Evolutionary conservation across 2,888 invertebrate species (phyloP), one percentile per base, ranked within the genome.

Genomic region (Pyrrhosoma nymphula): DNA sequence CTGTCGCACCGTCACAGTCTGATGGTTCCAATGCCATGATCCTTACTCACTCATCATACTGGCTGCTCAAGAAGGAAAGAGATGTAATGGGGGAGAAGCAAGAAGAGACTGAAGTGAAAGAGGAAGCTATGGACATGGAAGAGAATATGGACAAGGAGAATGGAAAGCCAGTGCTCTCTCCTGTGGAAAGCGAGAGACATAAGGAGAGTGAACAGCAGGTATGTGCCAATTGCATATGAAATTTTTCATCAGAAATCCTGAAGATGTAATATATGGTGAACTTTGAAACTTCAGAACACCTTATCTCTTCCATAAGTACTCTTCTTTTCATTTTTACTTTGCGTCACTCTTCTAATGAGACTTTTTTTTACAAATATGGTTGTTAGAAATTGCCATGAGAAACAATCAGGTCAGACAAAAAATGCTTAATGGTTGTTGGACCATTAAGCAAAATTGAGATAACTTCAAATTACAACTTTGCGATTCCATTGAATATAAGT

Each of bases 41-140:
- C 96, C 96, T 98, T 96, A 98, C 98, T 96, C 98, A 98, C 97
- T 98, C 98, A 95, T 98, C 98, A 95, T 97, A 98, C 96, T 97
- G 98, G 97, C 97, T 97, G 96, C 96, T 96, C 96, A 96, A 93
- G 96, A 96, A 95, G 95, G 95, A 95, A 95, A 47, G 55, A 56
- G 90, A 88, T 23, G 95, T 47, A 55, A 56, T 89, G 23, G 90
- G 75, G 69, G 82, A 95, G 82, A 91, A 90, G 63, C 30, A 89
- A n/a, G 56, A 95, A 30, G 39, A 14, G 14, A 26, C 26, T 26
- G n/a, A 69, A n/a, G 75, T 39, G 35, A 93, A 93, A 47, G 69
- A 60, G 56, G 95, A 95, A 39, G 95, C 95, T 30, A 63, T 55
- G 35, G 56, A 30, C 6, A 47, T 20, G 16, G 95, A 89, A 12